Conservation (phyloP, 2,888 invertebrate genomes). For the Nephrocerus scutellatus region DNA sequence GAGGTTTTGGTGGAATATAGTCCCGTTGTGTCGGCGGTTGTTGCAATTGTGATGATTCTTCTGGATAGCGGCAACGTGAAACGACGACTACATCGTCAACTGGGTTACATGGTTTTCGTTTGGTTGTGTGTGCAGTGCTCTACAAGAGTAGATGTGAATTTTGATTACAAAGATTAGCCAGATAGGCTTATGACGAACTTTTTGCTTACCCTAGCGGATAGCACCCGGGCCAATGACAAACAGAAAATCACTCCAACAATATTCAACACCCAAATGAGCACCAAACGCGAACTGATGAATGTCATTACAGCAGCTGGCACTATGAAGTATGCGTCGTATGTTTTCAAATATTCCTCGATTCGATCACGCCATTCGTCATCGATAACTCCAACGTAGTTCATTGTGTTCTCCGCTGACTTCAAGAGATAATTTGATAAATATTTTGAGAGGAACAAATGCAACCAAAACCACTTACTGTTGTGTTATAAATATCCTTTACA, state of each 20-base stretch:
- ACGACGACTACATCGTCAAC: no score
- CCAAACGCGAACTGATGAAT: conserved; percentile 49
- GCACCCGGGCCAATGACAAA: conserved; percentile 31
- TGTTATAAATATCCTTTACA: conserved; percentile 42
- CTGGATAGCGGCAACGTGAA: conserved; percentile 11
- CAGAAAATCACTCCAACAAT: conserved; percentile 43
- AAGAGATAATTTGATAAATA: conserved; percentile 5
- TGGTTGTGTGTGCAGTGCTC: no score
- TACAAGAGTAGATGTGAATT: no score
- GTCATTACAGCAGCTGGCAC: conserved; percentile 49
- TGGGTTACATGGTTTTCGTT: no score
- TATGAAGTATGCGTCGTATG: conserved; percentile 34
- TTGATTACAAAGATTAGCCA: no score
- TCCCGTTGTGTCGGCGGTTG: conserved; percentile 24
- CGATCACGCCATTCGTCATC: no score
- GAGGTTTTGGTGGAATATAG: conserved; percentile 22
- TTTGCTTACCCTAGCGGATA: conserved; percentile 30
- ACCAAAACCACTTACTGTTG: conserved; percentile 37
- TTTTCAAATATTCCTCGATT: conserved; percentile 24
- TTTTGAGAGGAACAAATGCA: background rate
- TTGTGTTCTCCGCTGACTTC: conserved; percentile 17
- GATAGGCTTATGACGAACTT: no score
- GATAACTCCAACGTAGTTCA: conserved; percentile 23
- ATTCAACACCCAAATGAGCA: conserved; percentile 50
- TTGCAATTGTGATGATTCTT: conserved; percentile 21